Evolutionary conservation across 2,797 vertebrate species (phyloP).

Genomic region (Myotis pilosus): DNA sequence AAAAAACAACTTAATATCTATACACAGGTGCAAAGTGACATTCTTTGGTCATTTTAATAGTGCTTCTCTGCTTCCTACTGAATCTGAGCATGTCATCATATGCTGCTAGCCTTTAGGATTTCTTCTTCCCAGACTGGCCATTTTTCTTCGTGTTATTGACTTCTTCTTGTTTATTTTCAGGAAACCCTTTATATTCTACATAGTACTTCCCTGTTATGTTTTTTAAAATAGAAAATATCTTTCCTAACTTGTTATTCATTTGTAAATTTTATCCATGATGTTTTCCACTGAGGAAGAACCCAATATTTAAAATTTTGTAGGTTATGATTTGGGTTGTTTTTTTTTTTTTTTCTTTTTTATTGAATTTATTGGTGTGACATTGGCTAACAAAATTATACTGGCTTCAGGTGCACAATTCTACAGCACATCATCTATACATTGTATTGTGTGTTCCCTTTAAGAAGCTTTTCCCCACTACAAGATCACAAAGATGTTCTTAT

Average conservation of each 20-base stretch:
- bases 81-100: not conserved
- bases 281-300: not conserved
- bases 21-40: not conserved
- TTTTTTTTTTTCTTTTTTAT: not conserved
- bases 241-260: not conserved
- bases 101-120: not conserved
- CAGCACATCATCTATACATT: not conserved
- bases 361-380: not conserved
- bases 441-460: not conserved
- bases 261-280: not conserved
- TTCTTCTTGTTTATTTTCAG: not conserved
- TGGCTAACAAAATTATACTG: not conserved
- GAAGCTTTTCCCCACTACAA: not conserved
- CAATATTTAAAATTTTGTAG: not conserved
- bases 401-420: not conserved
- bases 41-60: not conserved
- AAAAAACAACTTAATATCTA: not conserved
- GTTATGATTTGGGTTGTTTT: not conserved
- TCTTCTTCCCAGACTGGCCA: not conserved
- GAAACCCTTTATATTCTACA: not conserved
- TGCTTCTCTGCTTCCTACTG: not conserved
- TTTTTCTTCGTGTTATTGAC: not conserved
- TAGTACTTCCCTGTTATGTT: not conserved
- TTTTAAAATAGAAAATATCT: not conserved
- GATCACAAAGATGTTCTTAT: not conserved